A percentile compares a stretch with the other conserved stretches of the same genome.
Evolutionary conservation across 2,797 vertebrate species (phyloP).

Genomic region (Halcyon badia): DNA sequence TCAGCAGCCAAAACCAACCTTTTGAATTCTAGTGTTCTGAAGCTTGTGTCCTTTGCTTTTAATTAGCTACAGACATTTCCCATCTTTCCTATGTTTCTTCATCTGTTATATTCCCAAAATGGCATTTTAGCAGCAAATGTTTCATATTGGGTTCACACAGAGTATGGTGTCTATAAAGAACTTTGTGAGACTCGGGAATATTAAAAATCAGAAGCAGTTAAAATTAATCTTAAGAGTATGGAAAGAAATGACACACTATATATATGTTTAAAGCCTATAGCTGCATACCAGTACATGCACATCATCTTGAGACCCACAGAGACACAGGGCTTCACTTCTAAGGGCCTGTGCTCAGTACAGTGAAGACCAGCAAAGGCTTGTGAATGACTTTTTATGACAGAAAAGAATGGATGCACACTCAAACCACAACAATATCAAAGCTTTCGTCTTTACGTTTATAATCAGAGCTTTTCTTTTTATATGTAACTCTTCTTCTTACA

Average conservation of each 20-base stretch:
- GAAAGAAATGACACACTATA: neutral
- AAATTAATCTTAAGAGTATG: neutral
- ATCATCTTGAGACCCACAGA: neutral
- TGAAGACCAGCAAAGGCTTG: neutral
- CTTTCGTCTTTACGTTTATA: neutral
- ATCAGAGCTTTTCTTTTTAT: neutral
- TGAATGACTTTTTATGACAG: neutral
- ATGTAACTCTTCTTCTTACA: neutral
- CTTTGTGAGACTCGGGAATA: neutral
- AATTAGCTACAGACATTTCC: slow-evolving; percentile 3
- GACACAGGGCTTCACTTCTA: neutral
- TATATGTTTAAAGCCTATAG: neutral
- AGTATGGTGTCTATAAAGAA: neutral
- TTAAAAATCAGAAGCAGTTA: neutral
- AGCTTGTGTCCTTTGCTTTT: neutral
- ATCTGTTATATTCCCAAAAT: neutral
- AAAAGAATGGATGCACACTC: neutral
- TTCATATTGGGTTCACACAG: neutral
- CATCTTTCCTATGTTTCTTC: neutral
- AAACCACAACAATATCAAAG: neutral
- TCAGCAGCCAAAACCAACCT: slow-evolving; percentile 3
- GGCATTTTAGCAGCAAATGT: neutral
- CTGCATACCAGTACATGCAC: neutral
- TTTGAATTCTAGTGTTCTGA: neutral
- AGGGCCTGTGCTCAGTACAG: neutral